These are phyloP conservation scores for Karalla daura DNA, from an alignment of 2,797 vertebrate genomes.

Conservation along the genomic window DNA sequence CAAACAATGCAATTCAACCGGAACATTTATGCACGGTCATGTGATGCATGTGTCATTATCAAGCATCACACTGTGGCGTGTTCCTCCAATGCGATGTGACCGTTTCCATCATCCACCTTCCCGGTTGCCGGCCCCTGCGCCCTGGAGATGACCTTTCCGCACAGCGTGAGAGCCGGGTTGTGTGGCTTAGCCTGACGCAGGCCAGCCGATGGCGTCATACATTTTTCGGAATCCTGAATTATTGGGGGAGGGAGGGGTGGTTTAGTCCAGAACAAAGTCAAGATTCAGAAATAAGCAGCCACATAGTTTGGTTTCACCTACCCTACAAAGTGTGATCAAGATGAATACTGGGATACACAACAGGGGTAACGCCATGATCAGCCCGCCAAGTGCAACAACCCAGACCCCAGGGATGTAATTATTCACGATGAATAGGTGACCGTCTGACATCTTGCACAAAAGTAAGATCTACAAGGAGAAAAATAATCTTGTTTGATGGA, in stretches of 20 bases:
- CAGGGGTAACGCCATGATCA: conserved; percentile 73
- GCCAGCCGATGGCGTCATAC: conserved; percentile 69
- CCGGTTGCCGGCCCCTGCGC: conserved; percentile 12
- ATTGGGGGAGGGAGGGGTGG: not conserved
- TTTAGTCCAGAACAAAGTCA: not conserved
- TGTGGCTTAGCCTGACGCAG: conserved; percentile 77
- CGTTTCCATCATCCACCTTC: conserved; percentile 1
- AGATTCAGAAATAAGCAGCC: not conserved
- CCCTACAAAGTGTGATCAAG: conserved; percentile 60
- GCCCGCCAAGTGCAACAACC: not conserved
- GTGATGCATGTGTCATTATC: not conserved
- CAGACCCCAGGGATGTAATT: fast-evolving
- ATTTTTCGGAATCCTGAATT: conserved; percentile 39
- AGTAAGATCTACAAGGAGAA: conserved; percentile 60
- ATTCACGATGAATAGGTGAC: fast-evolving
- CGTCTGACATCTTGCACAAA: conserved; percentile 38
- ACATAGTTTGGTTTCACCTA: conserved; percentile 42
- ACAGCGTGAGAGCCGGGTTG: conserved; percentile 75
- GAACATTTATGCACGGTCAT: no score
- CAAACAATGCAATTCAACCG: not conserved
- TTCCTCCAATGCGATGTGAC: conserved; percentile 56
- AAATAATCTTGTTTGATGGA: not conserved
- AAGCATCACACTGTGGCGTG: conserved; percentile 45
- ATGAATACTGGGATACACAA: conserved; percentile 78
- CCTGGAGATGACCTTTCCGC: conserved; percentile 44